These are phyloP conservation scores for Lycaon pictus DNA, from an alignment of 2,113 vertebrate species.

Conservation along the genomic window DNA sequence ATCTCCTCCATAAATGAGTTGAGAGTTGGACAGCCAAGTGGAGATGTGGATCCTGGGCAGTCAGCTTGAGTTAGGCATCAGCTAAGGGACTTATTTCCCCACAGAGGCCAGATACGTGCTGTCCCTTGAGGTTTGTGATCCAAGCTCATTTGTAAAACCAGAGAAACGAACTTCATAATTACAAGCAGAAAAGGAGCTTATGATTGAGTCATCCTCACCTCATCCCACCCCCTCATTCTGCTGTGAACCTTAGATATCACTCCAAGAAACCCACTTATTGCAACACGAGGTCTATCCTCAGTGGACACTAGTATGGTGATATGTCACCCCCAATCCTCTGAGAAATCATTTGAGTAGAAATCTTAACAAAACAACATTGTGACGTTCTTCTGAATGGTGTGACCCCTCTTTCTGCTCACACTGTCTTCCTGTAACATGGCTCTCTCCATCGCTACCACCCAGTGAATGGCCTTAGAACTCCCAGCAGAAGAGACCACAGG, in stretches of 20 bases:
- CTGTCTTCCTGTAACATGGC: neutral
- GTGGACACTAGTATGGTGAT: neutral
- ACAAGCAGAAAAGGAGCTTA: neutral
- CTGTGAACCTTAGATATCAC: neutral
- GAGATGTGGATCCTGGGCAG: neutral
- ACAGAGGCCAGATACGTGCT: neutral
- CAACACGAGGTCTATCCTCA: neutral
- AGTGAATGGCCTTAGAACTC: neutral
- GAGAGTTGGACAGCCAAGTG: neutral
- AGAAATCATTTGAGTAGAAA: neutral
- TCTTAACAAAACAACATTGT: neutral
- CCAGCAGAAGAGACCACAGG: neutral
- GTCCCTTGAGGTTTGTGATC: neutral
- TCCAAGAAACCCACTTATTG: neutral
- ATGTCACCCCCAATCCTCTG: neutral
- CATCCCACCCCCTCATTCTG: neutral
- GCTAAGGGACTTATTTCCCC: neutral
- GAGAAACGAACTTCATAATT: conserved; percentile 50
- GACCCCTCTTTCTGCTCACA: neutral
- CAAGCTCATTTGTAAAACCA: conserved; percentile 24
- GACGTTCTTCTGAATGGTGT: neutral
- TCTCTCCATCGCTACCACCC: neutral
- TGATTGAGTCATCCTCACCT: neutral
- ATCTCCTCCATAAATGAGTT: neutral
- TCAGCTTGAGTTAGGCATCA: neutral